phyloP scores from a whole-genome alignment of 2,888 invertebrate species.

The Drosophila mimetica region DNA sequence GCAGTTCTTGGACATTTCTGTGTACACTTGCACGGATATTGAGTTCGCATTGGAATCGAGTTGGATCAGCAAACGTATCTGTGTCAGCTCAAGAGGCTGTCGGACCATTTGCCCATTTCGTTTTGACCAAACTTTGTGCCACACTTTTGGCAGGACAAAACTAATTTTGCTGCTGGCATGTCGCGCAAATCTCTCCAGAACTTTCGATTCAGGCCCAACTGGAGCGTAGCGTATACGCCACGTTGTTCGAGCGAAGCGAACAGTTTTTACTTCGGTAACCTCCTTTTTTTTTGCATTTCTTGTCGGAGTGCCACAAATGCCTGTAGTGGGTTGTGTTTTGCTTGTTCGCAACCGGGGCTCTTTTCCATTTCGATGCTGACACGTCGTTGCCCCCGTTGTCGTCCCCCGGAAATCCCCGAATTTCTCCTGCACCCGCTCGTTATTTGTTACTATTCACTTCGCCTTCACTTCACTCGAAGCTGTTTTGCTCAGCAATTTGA shows the following conservation, averaged over 20 bases:
- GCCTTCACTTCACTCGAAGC: not conserved
- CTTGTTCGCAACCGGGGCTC: slow-evolving; percentile 33
- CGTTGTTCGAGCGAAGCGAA: slow-evolving; percentile 51
- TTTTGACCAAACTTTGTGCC: slow-evolving; percentile 48
- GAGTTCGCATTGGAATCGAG: slow-evolving; percentile 28
- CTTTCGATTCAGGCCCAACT: slow-evolving; percentile 30
- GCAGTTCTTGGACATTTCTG: slow-evolving; percentile 33
- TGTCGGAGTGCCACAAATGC: slow-evolving; percentile 55
- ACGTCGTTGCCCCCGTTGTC: slow-evolving; percentile 46
- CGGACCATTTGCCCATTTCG: slow-evolving; percentile 44
- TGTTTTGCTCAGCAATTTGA: slow-evolving; percentile 42
- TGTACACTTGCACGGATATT: slow-evolving; percentile 32
- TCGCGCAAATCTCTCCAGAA: slow-evolving; percentile 30
- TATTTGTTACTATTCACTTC: slow-evolving; percentile 29
- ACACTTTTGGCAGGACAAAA: slow-evolving; percentile 36
- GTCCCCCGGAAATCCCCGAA: slow-evolving; percentile 7
- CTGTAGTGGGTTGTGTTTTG: slow-evolving; percentile 59
- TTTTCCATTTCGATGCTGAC: slow-evolving; percentile 57
- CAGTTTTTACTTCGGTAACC: slow-evolving; percentile 38
- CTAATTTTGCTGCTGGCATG: slow-evolving; percentile 45
- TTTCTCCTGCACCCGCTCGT: slow-evolving; percentile 10
- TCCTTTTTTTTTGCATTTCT: slow-evolving; percentile 19
- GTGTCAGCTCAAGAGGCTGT: slow-evolving; percentile 10
- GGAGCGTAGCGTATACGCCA: slow-evolving; percentile 45
- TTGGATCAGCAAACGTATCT: slow-evolving; percentile 22